These are phyloP conservation scores for Drosophila rellima DNA, from an alignment of 2,888 invertebrate genomes.

Conservation along the genomic window DNA sequence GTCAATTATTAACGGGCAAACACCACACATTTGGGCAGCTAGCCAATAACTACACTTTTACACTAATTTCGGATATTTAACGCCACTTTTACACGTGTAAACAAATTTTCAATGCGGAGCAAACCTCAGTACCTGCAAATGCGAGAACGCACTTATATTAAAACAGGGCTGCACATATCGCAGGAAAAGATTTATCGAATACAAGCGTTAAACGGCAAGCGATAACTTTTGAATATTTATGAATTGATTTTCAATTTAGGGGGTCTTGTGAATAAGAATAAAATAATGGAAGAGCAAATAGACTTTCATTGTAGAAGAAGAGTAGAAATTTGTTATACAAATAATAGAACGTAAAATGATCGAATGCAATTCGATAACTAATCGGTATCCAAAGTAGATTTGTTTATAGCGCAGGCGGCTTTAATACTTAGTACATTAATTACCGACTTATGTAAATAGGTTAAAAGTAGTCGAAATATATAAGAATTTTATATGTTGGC, in stretches of 20 bases:
- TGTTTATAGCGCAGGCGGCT: constrained; percentile 29
- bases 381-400: constrained; percentile 2
- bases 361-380: constrained; percentile 26
- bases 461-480: constrained; percentile 8
- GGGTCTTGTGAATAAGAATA: background rate
- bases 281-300: background rate
- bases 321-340: background rate
- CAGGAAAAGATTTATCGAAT: constrained; percentile 37
- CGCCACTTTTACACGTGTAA: constrained; percentile 53
- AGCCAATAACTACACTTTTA: constrained; percentile 45
- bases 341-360: background rate
- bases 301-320: background rate
- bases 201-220: constrained; percentile 1
- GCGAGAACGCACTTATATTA: constrained; percentile 85
- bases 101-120: constrained; percentile 70
- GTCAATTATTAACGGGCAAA: constrained; percentile 28
- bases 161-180: constrained; percentile 58
- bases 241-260: background rate
- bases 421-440: constrained; percentile 3
- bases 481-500: background rate
- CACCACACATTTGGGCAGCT: constrained; percentile 35
- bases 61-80: constrained; percentile 28
- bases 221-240: background rate
- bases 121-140: constrained; percentile 83
- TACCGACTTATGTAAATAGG: constrained; percentile 21